Percentiles rank a stretch among this genome's conserved stretches.
Conservation (phyloP, 2,888 invertebrate species). For the Pachydiplax longipennis region DNA sequence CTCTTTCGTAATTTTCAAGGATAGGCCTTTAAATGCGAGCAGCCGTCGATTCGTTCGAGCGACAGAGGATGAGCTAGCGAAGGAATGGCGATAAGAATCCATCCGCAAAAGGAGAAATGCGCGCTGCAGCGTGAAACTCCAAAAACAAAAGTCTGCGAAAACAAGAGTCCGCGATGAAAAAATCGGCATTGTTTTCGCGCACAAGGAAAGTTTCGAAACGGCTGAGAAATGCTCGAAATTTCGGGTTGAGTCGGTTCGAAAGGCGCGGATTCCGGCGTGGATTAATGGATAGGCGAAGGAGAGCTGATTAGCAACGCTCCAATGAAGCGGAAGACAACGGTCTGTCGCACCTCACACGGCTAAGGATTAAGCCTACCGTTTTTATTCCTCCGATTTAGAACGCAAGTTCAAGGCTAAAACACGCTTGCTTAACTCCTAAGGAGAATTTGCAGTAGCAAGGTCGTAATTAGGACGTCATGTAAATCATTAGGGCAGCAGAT, state of each 20-base stretch:
- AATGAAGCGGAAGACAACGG: conserved; percentile 22
- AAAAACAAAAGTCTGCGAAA: neutral
- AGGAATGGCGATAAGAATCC: too few relatives aligned
- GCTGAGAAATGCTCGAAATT: neutral
- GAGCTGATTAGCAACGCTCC: conserved; percentile 29
- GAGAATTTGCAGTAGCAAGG: neutral
- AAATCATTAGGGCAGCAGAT: too few relatives aligned
- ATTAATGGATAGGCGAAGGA: neutral
- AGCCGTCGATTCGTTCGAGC: too few relatives aligned
- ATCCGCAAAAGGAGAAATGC: too few relatives aligned
- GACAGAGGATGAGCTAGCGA: too few relatives aligned
- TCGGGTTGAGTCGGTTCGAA: neutral
- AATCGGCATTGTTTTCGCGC: neutral
- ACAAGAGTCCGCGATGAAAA: neutral
- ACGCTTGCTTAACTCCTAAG: neutral
- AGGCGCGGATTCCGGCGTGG: neutral
- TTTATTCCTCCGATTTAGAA: neutral
- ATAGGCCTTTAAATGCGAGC: too few relatives aligned
- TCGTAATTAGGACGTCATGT: neutral
- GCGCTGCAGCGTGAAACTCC: too few relatives aligned
- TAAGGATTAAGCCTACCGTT: neutral
- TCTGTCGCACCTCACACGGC: neutral
- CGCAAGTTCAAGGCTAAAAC: neutral
- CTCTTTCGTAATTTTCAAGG: too few relatives aligned
- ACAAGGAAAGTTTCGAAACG: neutral